Conservation (phyloP, 2,888 invertebrate genomes). For the Paralinhomoeus sp. region DNA sequence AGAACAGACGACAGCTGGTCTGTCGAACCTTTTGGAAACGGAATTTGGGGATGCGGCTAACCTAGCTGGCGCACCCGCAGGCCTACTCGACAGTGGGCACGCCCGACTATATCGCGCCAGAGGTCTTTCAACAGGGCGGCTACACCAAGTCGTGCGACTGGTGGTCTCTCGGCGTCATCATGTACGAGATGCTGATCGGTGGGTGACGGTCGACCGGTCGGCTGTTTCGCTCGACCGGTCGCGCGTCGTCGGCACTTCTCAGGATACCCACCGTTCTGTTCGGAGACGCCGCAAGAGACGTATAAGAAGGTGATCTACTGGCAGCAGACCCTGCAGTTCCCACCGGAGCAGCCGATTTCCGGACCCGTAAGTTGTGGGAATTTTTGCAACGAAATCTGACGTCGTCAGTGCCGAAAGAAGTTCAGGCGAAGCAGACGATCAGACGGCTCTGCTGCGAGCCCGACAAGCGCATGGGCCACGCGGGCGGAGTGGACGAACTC, state of each 20-base stretch:
- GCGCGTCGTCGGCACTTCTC: conserved; percentile 2
- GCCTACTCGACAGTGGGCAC: conserved; percentile 53
- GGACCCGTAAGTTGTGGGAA: too few species aligned
- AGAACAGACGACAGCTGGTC: conserved; percentile 72
- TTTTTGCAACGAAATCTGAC: too few species aligned
- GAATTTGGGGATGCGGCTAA: not conserved
- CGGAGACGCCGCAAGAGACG: conserved; percentile 89
- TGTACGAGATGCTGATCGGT: conserved; percentile 99
- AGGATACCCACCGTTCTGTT: conserved; percentile 97
- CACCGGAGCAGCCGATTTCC: conserved; percentile 95
- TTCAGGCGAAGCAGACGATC: conserved; percentile 46
- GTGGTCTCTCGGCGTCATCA: conserved; percentile 98
- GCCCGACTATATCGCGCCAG: conserved; percentile 98
- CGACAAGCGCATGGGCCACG: conserved; percentile 67
- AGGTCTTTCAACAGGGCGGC: conserved; percentile 80
- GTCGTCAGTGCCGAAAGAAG: too few species aligned
- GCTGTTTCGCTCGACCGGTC: not conserved
- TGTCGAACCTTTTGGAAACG: not conserved
- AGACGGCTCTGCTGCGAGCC: conserved; percentile 70
- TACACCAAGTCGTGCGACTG: conserved; percentile 95
- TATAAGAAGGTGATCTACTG: conserved; percentile 96
- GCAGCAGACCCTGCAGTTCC: conserved; percentile 91
- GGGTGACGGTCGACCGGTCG: conserved; percentile 20
- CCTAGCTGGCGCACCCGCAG: conserved; percentile 15
- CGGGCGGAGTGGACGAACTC: conserved; percentile 67